Percentiles rank a stretch among this genome's conserved stretches.
Conservation (phyloP, 1,140 invertebrate species). For the Drosophila novamexicana region DNA sequence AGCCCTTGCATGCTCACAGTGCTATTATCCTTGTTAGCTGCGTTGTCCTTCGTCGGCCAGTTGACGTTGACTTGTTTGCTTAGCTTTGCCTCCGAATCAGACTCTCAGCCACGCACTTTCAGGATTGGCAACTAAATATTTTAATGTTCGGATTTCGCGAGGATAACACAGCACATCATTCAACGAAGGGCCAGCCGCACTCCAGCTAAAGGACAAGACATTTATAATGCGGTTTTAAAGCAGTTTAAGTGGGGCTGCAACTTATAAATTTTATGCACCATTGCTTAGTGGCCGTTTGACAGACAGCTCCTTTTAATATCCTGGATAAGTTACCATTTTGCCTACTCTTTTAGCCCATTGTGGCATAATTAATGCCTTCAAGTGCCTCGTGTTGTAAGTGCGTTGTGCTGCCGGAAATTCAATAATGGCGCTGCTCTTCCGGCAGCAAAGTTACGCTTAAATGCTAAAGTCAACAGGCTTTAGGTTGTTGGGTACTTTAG, state of each 20-base stretch:
- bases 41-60: constrained; percentile 43
- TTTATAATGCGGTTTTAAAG: constrained; percentile 22
- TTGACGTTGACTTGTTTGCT: constrained; percentile 45
- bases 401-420: constrained; percentile 53
- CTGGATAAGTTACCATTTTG: constrained; percentile 26
- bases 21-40: constrained; percentile 45
- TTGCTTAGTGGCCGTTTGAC: constrained; percentile 52
- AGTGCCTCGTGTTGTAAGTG: constrained; percentile 32
- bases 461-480: constrained; percentile 66
- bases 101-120: constrained; percentile 1
- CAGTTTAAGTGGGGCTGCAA: constrained; percentile 36
- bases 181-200: neutral
- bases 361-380: constrained; percentile 68
- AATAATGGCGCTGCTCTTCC: constrained; percentile 65
- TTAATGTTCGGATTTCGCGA: constrained; percentile 55
- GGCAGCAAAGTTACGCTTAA: constrained; percentile 57
- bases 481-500: constrained; percentile 1
- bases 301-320: constrained; percentile 46
- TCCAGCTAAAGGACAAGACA: neutral
- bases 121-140: constrained; percentile 66
- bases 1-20: constrained; percentile 21
- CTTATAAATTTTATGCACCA: constrained; percentile 50
- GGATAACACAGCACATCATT: constrained; percentile 57
- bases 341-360: constrained; percentile 25
- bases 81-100: constrained; percentile 11